Evolutionary conservation across 2,888 invertebrate species (phyloP).

Genomic region (Rhagium mordax): DNA sequence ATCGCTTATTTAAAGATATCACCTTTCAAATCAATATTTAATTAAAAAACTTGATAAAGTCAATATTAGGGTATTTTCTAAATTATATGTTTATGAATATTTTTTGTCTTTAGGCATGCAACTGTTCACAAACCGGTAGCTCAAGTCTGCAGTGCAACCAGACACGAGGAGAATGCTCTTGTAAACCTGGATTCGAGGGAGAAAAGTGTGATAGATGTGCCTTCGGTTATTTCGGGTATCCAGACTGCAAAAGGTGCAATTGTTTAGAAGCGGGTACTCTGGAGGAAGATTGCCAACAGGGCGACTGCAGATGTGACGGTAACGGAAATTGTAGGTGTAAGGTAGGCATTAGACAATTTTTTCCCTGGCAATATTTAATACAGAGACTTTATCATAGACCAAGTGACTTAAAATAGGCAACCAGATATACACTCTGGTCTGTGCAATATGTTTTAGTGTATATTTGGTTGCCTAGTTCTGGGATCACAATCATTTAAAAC

Average conservation of each 20-base stretch:
- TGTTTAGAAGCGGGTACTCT: conserved; percentile 84
- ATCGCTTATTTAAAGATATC: too few species aligned
- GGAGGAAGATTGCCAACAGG: conserved; percentile 67
- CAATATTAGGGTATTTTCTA: too few species aligned
- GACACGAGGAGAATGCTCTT: conserved; percentile 81
- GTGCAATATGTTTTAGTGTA: too few species aligned
- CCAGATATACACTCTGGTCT: too few species aligned
- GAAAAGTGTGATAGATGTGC: conserved; percentile 87
- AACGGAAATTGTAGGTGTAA: conserved; percentile 93
- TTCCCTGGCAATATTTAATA: background rate
- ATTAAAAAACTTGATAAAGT: too few species aligned
- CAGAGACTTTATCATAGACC: too few species aligned
- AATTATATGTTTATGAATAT: background rate
- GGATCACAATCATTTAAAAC: too few species aligned
- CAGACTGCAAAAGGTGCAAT: conserved; percentile 88
- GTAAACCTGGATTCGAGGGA: conserved; percentile 83
- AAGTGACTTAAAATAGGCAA: too few species aligned
- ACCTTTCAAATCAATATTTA: too few species aligned
- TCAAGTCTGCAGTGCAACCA: conserved; percentile 79
- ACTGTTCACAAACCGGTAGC: conserved; percentile 82
- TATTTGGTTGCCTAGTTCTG: too few species aligned
- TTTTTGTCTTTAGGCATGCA: conserved; percentile 73
- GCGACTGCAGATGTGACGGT: conserved; percentile 81
- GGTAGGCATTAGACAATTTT: conserved; percentile 69
- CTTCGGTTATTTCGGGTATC: conserved; percentile 90